These are phyloP conservation scores for Selenia dentaria DNA, from an alignment of 2,888 invertebrate species.

Conservation along the genomic window DNA sequence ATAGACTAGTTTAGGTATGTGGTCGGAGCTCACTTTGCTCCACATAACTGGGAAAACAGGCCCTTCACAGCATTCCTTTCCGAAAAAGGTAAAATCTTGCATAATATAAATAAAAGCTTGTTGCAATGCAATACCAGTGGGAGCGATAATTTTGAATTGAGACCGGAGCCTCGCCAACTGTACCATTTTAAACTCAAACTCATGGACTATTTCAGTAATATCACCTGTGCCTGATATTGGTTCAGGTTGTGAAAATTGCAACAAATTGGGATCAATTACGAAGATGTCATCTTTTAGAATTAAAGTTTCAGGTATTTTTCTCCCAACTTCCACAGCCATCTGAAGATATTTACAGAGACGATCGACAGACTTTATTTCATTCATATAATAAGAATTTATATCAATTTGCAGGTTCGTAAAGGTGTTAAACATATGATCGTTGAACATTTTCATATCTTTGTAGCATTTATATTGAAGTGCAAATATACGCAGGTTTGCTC, in stretches of 20 bases:
- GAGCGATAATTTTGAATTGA: conserved; percentile 69
- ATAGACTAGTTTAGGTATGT: conserved; percentile 69
- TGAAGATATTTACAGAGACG: conserved; percentile 78
- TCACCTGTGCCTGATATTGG: conserved; percentile 37
- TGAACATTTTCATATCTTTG: conserved; percentile 71
- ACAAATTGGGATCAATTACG: conserved; percentile 71
- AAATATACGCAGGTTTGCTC: conserved; percentile 71
- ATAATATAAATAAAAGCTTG: conserved; percentile 78
- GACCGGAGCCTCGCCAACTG: conserved; percentile 64
- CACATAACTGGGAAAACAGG: conserved; percentile 65
- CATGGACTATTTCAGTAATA: conserved; percentile 43
- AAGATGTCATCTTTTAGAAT: conserved; percentile 77
- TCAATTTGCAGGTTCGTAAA: conserved; percentile 71
- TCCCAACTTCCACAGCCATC: conserved; percentile 78
- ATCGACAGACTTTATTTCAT: conserved; percentile 77
- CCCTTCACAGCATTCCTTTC: conserved; percentile 68
- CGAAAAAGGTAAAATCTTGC: conserved; percentile 79
- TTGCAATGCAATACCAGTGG: conserved; percentile 67
- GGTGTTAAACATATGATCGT: conserved; percentile 65
- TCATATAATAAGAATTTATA: conserved; percentile 71
- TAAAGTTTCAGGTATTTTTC: conserved; percentile 71
- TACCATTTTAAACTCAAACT: conserved; percentile 63
- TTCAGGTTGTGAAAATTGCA: conserved; percentile 55
- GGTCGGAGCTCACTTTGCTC: conserved; percentile 66
- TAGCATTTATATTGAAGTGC: conserved; percentile 66